Evolutionary conservation across 2,113 vertebrate species (phyloP).

Genomic region (Perccottus glenii): DNA sequence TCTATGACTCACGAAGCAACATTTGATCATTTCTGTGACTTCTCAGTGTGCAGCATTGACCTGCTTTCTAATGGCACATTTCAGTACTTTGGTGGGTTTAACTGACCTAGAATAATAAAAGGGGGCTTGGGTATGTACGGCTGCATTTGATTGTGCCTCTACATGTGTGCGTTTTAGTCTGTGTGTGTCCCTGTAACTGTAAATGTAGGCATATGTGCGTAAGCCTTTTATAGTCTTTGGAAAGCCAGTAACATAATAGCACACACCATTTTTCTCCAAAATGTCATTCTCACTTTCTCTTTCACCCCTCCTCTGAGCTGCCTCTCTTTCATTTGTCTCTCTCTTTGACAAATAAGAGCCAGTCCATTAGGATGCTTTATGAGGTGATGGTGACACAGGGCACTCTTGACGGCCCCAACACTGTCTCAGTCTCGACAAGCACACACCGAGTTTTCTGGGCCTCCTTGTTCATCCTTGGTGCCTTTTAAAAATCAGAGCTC

Average conservation of each 20-base stretch:
- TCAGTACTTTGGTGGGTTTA: conserved; percentile 62
- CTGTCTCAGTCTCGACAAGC: conserved; percentile 46
- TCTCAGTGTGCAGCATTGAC: conserved; percentile 57
- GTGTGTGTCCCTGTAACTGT: conserved; percentile 44
- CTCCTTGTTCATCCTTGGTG: conserved; percentile 47
- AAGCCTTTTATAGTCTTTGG: conserved; percentile 56
- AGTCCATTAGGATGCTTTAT: conserved; percentile 77
- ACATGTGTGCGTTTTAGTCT: conserved; percentile 13
- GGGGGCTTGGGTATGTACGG: conserved; percentile 51
- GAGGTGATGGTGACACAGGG: conserved; percentile 75
- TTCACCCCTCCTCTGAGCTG: conserved; percentile 27
- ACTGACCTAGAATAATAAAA: conserved; percentile 63
- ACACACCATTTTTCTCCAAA: conserved; percentile 66
- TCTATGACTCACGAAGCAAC: conserved; percentile 10
- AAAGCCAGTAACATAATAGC: conserved; percentile 70
- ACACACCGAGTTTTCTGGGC: conserved; percentile 31
- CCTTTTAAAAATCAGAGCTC: conserved; percentile 69
- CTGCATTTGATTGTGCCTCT: conserved; percentile 18
- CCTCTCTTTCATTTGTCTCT: conserved; percentile 64
- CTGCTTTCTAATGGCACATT: conserved; percentile 72
- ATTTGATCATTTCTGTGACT: conserved; percentile 11
- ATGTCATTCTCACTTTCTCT: conserved; percentile 71
- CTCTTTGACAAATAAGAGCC: conserved; percentile 67
- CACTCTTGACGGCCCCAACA: conserved; percentile 58
- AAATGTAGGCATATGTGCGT: conserved; percentile 60